Evolutionary conservation across 37 sponge, comb jelly and placozoan genomes (phyloP), one percentile per base, ranked within the genome.

Genomic region (Halichondria panicea): DNA sequence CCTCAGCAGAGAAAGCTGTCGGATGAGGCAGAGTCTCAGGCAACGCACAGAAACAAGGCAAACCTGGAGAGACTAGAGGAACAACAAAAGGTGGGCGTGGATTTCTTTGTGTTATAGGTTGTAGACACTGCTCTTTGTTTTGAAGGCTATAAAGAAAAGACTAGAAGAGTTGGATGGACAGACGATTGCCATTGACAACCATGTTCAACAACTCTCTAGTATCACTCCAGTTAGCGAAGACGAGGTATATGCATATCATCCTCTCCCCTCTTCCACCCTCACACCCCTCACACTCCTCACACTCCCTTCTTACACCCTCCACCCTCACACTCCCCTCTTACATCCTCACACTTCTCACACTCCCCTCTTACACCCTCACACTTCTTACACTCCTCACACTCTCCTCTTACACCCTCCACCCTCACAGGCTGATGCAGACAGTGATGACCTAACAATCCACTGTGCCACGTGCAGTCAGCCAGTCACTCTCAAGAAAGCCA

Each of bases 401-500:
- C 4, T 7, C 25, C 4, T 18, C 33, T 27, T 4, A 8, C 2
- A 46, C 21, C 6, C 27, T 7, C 54, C 53, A 70, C 0, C 11
- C 61, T 59, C 25, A 7, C 25, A 22, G 15, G 7, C 46, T 28
- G 87, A 79, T 30, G 76, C 38, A 1, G 87, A 93, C 43, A 79
- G 46, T 59, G 93, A 92, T 66, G 96, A 94, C 57, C 76, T 90
- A 31, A 91, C 91, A 31, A 76, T 98, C 31, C 70, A 94, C 70
- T 98, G 99, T 82, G 87, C 97, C 43, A 92, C 94, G 18, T 98
- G 99, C 66, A 87, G 96, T 21, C 68, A 79, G 48, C 87, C 85
- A 0, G 70, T 84, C 52, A 57, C 75, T 6, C 56, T 93, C 50
- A 89, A 85, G 84, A 92, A 87, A 36, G 96, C 96, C 36, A 57